These are phyloP conservation scores for Panagrolaimus sp. DNA, from an alignment of 1,140 invertebrate species.

Conservation along the genomic window DNA sequence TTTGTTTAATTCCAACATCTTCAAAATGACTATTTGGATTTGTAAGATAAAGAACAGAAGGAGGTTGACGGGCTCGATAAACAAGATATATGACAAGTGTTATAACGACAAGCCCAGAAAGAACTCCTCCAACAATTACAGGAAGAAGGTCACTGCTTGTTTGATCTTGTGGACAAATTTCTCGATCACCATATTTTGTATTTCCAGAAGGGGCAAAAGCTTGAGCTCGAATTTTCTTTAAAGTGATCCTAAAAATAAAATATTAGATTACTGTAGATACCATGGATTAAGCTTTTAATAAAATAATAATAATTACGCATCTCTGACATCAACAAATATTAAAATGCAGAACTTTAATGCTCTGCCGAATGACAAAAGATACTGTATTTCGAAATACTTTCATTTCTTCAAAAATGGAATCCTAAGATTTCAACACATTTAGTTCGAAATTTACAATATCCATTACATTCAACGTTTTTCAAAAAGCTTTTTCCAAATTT, in stretches of 20 bases:
- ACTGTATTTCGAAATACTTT: too few species aligned
- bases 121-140: conserved; percentile 6
- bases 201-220: neutral
- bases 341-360: too few species aligned
- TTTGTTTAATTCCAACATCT: neutral
- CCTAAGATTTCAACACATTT: too few species aligned
- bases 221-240: neutral
- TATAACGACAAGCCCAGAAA: neutral
- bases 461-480: too few species aligned
- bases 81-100: conserved; percentile 10
- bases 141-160: neutral
- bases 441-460: too few species aligned
- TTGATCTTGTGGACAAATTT: conserved; percentile 11
- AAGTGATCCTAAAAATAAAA: neutral
- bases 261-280: neutral
- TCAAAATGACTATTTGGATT: conserved; percentile 5
- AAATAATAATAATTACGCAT: too few species aligned
- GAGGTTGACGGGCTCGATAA: conserved; percentile 9
- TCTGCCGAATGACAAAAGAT: too few species aligned
- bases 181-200: neutral
- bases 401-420: too few species aligned
- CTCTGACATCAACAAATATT: too few species aligned
- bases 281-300: too few species aligned
- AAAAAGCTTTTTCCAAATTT: too few species aligned
- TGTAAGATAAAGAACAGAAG: conserved; percentile 6